Evolutionary conservation across 2,888 invertebrate genomes (phyloP).

Genomic region (Tenthredo livida): DNA sequence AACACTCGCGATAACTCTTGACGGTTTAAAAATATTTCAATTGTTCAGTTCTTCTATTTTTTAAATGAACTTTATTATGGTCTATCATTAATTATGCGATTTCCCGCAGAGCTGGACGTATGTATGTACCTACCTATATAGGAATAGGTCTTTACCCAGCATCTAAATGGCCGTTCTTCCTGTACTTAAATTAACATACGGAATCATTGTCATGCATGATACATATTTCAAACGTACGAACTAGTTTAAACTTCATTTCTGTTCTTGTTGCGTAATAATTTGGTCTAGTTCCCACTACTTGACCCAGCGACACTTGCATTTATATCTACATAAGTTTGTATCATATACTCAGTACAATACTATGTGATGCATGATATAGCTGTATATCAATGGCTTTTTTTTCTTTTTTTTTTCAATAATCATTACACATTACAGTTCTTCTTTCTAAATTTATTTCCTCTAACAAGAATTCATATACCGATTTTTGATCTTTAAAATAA

Average conservation of each 20-base stretch:
- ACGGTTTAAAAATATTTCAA: not conserved
- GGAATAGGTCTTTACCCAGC: not conserved
- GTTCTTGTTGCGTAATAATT: slow-evolving; percentile 67
- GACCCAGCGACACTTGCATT: slow-evolving; percentile 27
- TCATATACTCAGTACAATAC: not conserved
- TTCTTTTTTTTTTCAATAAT: not conserved
- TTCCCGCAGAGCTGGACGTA: slow-evolving; percentile 21
- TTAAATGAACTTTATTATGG: not conserved
- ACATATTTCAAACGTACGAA: slow-evolving; percentile 59
- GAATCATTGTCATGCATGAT: slow-evolving; percentile 63
- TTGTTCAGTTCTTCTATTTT: not conserved
- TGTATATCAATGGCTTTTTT: not conserved
- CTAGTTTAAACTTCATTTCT: slow-evolving; percentile 65
- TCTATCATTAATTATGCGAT: not conserved
- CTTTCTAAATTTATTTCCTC: not conserved
- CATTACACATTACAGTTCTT: not conserved
- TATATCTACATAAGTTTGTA: not conserved
- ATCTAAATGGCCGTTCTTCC: slow-evolving; percentile 68
- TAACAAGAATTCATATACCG: not conserved
- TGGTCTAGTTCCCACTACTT: slow-evolving; percentile 56
- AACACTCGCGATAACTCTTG: not conserved
- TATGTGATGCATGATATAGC: not conserved
- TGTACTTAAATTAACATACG: slow-evolving; percentile 75
- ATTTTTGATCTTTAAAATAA: not conserved
- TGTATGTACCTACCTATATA: not conserved